A percentile compares a stretch with the other conserved stretches of the same genome.
phyloP scores from a whole-genome alignment of 2,797 vertebrate genomes.

The Furcifer pardalis region DNA sequence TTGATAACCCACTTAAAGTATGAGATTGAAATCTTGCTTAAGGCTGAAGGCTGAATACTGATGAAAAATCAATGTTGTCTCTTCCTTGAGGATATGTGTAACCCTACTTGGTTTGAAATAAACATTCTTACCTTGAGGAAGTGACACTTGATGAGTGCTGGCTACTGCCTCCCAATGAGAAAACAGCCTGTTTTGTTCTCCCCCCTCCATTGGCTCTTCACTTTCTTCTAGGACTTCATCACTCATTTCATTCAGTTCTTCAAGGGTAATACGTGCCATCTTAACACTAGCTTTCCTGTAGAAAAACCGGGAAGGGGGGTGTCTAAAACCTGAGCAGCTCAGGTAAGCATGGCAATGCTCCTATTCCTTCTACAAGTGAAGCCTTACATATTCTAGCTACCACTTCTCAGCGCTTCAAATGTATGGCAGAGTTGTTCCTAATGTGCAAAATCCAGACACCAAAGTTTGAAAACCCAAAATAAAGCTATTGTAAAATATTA shows the following conservation, averaged over 20 bases:
- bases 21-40: not conserved
- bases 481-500: not conserved
- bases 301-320: not conserved
- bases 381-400: not conserved
- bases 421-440: not conserved
- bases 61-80: not conserved
- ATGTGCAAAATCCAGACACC: not conserved
- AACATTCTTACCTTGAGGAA: conserved; percentile 78
- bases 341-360: not conserved
- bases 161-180: conserved; percentile 83
- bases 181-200: conserved; percentile 72
- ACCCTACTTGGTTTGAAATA: not conserved
- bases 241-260: conserved; percentile 81
- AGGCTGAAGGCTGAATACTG: not conserved
- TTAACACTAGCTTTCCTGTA: not conserved
- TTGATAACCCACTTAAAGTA: not conserved
- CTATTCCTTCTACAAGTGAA: not conserved
- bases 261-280: conserved; percentile 85
- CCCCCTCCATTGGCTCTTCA: conserved; percentile 70
- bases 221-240: conserved; percentile 75
- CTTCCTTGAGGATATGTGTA: not conserved
- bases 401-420: not conserved
- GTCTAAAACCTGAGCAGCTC: not conserved
- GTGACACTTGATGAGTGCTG: conserved; percentile 82
- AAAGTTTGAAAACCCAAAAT: not conserved